These are phyloP conservation scores for Paralichthys olivaceus DNA, from an alignment of 2,113 vertebrate species.

Conservation along the genomic window DNA sequence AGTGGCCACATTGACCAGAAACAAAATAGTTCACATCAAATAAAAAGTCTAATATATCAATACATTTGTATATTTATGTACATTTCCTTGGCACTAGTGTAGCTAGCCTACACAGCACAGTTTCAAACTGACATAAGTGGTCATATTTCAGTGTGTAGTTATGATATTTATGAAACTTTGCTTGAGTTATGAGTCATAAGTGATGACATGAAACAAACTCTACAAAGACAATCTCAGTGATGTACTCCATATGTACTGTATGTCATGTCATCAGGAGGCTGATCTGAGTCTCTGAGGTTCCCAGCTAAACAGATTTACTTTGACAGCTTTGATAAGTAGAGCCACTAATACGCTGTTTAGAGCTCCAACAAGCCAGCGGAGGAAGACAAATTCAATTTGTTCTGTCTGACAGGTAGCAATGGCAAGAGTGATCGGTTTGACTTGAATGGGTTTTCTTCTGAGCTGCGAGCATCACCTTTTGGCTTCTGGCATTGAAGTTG, in stretches of 20 bases:
- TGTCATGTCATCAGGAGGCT: slow-evolving; percentile 57
- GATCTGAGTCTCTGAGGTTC: slow-evolving; percentile 62
- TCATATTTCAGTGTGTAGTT: no score
- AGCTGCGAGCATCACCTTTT: slow-evolving; percentile 73
- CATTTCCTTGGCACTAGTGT: no score
- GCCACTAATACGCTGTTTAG: slow-evolving; percentile 82
- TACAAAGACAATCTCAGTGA: no score
- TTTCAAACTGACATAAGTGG: no score
- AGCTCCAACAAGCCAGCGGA: slow-evolving; percentile 76
- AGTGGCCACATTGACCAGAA: no score
- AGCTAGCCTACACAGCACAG: no score
- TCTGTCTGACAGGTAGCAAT: slow-evolving; percentile 79
- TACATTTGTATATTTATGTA: no score
- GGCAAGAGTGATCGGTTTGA: slow-evolving; percentile 73
- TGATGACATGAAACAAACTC: not conserved
- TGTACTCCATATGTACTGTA: slow-evolving; percentile 12
- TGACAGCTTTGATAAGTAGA: slow-evolving; percentile 84
- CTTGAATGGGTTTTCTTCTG: slow-evolving; percentile 67
- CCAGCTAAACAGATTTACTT: slow-evolving; percentile 76
- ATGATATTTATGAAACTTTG: no score
- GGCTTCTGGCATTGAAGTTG: slow-evolving; percentile 72
- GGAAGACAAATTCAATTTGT: slow-evolving; percentile 87
- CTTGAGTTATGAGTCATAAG: no score
- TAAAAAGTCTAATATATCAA: no score
- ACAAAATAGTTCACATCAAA: no score